Base-by-base conservation (phyloP, 1,140 invertebrate species). In the Triops cancriformis region DNA sequence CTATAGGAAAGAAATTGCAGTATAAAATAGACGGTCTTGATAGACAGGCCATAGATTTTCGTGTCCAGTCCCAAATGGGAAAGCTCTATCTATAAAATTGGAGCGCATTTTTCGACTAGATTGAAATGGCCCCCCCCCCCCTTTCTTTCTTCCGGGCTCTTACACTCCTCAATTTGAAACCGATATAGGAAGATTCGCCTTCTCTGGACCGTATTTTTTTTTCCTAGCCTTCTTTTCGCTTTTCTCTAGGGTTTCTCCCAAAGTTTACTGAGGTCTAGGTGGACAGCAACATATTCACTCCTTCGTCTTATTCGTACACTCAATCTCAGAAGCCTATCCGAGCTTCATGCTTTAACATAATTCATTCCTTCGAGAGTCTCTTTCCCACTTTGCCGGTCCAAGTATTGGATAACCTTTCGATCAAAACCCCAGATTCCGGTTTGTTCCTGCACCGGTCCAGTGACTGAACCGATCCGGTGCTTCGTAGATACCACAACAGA, bases 31-130 rank as follows among this genome's bases (percentile, higher is more conserved):
- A 64, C 0, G 51, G 51, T 64, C 51, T 64, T 64, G 51, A 64
- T 64, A 64, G 51, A 64, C 51, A 64, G 51, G 51, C 51, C 51
- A 64, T 64, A 64, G 51, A 64, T 64, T 64, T 14, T 23, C 51
- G n/a, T 64, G 51, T 64, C 51, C 51, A 64, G 51, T 64, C 51
- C n/a, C 51, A 64, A 64, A 64, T 64, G 51, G 51, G 51, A 64
- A 64, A 64, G 51, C 51, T 64, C 51, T 64, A 64, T 64, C 51
- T 64, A 64, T 64, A 64, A 64, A 64, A 64, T 64, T 64, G 51
- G 51, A 64, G 51, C 51, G 51, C 51, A 64, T 64, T 64, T 64
- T 64, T 64, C 51, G 51, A 64, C 51, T 64, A 64, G 51, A 64
- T 64, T 64, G 51, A 64, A 64, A 64, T 64, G 51, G 51, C 51